phyloP scores from a whole-genome alignment of 2,113 vertebrate species.

The Rhipidura dahli region DNA sequence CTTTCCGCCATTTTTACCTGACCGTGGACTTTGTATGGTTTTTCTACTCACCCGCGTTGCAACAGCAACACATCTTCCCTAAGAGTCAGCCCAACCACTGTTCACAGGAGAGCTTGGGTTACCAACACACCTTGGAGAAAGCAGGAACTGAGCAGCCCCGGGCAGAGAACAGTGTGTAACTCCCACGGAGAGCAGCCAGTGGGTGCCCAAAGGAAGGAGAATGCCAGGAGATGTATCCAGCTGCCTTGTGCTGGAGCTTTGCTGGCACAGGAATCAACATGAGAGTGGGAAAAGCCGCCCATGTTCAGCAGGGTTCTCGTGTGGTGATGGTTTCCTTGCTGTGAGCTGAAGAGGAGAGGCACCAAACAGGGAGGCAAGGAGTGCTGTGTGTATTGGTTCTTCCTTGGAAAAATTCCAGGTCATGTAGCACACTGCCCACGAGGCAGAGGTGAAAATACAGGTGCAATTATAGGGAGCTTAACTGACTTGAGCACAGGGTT shows the following conservation, averaged over 20 bases:
- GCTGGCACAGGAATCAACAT: not conserved
- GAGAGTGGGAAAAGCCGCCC: rapidly evolving
- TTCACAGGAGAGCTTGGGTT: not conserved
- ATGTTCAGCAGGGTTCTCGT: rapidly evolving
- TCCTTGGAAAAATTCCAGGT: not conserved
- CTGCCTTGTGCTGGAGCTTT: not conserved
- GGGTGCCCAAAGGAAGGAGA: not conserved
- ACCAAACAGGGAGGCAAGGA: not conserved
- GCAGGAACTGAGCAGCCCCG: not conserved
- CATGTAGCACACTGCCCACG: not conserved
- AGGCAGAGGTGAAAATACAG: not conserved
- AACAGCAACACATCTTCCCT: too few relatives aligned
- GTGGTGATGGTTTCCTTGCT: not conserved
- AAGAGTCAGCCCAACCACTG: not conserved
- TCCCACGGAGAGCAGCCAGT: not conserved
- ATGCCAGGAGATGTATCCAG: not conserved
- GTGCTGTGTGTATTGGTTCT: not conserved
- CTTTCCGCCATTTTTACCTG: too few relatives aligned
- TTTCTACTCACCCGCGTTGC: too few relatives aligned
- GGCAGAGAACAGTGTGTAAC: not conserved
- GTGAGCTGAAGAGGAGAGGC: not conserved
- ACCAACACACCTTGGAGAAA: not conserved
- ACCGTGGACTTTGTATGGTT: too few relatives aligned
- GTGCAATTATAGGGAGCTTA: not conserved
- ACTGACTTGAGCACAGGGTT: not conserved